Evolutionary conservation across 2,888 invertebrate species (phyloP), one percentile per base, ranked within the genome.

Genomic region (Epistrophe eligans): DNA sequence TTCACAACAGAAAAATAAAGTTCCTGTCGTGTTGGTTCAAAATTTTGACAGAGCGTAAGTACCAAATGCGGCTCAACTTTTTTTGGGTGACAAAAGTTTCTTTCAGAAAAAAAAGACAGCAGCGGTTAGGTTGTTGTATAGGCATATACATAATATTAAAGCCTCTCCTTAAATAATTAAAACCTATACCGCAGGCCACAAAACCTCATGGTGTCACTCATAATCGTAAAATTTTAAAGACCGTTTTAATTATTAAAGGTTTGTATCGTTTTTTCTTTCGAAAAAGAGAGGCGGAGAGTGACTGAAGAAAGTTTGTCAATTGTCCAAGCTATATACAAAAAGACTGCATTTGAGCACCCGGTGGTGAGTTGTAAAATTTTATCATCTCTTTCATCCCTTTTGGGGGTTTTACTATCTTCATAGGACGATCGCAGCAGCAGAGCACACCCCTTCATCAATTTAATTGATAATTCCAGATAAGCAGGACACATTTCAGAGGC

Each of bases 221-320:
- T 87, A 82, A 82, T 87, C 87, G 83, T 87, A 72, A 87, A 87
- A 83, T 77, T 82, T 82, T 87, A 79, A 87, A 60, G 70, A 79
- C 87, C 87, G 43, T 83, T 87, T 67, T 83, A 87, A 87, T 87
- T 79, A 87, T 87, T 87, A 67, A 87, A 82, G 76, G 71, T 48
- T 72, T 67, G 67, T 45, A 19, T 45, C 48, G n/a, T 48, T 74
- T 38, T 32, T 48, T 74, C 32, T 50, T n/a, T 32, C 11, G 4
- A 60, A 40, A 19, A 11, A 24, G n/a, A 55, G 13, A 19, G 11
- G 15, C 17, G 7, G 35, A 28, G 35, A 11, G 19, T 1, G 35
- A 11, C 13, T 1, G 35, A 35, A 43, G 64, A 66, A 82, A 74
- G 52, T 62, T 85, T 79, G 32, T 64, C 73, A 64, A 81, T 73